Percentiles rank a stretch among this genome's conserved stretches.
Conservation (phyloP, 1,140 invertebrate genomes). For the Leptopilina clavipes region DNA sequence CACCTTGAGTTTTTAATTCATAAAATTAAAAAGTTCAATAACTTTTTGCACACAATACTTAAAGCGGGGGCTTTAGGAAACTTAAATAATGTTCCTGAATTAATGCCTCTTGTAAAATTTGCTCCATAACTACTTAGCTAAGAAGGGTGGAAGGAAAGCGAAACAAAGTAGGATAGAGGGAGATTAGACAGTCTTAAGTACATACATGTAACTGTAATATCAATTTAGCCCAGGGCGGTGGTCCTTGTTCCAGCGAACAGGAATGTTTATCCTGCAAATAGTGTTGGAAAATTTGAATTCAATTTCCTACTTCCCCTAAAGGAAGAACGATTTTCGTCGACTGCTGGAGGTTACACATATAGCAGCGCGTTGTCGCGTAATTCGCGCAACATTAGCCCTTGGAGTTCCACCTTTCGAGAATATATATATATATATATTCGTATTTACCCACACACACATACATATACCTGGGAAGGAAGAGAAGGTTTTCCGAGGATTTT, state of each 20-base stretch:
- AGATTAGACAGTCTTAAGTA: constrained; percentile 33
- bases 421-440: too few relatives aligned
- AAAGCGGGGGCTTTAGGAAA: too few relatives aligned
- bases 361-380: constrained; percentile 50
- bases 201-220: constrained; percentile 31
- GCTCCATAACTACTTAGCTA: not conserved
- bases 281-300: constrained; percentile 67
- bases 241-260: constrained; percentile 52
- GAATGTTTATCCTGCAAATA: constrained; percentile 66
- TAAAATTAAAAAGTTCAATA: too few relatives aligned
- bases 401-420: not conserved
- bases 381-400: constrained; percentile 46
- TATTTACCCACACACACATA: too few relatives aligned
- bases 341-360: constrained; percentile 38
- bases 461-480: not conserved
- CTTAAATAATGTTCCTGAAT: not conserved
- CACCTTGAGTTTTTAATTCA: too few relatives aligned
- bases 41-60: too few relatives aligned
- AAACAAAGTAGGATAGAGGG: constrained; percentile 22
- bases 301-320: constrained; percentile 55
- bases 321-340: constrained; percentile 44
- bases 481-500: constrained; percentile 21
- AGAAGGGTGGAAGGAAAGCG: constrained; percentile 11
- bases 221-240: constrained; percentile 20
- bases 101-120: constrained; percentile 9